Conservation (phyloP, 1,140 invertebrate genomes). For the Luehdorfia chinensis region DNA sequence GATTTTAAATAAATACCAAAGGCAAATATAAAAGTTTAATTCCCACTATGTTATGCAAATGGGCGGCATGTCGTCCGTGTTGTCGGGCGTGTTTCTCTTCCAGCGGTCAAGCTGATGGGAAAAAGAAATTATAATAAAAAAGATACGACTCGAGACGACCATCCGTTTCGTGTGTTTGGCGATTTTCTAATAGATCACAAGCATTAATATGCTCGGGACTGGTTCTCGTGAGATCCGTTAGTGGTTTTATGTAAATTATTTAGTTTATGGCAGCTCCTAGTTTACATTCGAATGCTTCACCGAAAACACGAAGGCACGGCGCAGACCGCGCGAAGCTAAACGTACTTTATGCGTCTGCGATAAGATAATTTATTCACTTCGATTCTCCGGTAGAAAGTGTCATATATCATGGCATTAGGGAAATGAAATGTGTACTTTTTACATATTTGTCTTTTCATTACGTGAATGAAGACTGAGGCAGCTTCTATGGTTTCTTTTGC, state of each 20-base stretch:
- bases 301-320: conserved; percentile 31
- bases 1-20: conserved; percentile 22
- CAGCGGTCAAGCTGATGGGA: conserved; percentile 44
- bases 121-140: conserved; percentile 67
- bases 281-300: conserved; percentile 55
- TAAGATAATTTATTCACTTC: conserved; percentile 23
- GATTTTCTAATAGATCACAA: conserved; percentile 75
- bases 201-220: conserved; percentile 65
- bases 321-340: conserved; percentile 16
- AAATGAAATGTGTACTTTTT: not conserved
- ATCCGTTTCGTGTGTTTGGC: conserved; percentile 47
- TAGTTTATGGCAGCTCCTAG: conserved; percentile 64
- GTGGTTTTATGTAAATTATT: conserved; percentile 72
- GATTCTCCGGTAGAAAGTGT: conserved; percentile 25
- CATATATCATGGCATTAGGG: conserved; percentile 24
- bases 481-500: too few species aligned
- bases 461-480: too few species aligned
- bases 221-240: conserved; percentile 73
- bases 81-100: conserved; percentile 34
- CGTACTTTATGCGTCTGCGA: conserved; percentile 18
- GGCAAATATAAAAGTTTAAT: conserved; percentile 44
- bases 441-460: too few species aligned
- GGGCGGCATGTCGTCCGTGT: conserved; percentile 30
- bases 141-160: conserved; percentile 42
- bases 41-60: conserved; percentile 53